These are phyloP conservation scores for Balaenoptera acutorostrata DNA, from an alignment of 2,113 vertebrate genomes.

Conservation along the genomic window DNA sequence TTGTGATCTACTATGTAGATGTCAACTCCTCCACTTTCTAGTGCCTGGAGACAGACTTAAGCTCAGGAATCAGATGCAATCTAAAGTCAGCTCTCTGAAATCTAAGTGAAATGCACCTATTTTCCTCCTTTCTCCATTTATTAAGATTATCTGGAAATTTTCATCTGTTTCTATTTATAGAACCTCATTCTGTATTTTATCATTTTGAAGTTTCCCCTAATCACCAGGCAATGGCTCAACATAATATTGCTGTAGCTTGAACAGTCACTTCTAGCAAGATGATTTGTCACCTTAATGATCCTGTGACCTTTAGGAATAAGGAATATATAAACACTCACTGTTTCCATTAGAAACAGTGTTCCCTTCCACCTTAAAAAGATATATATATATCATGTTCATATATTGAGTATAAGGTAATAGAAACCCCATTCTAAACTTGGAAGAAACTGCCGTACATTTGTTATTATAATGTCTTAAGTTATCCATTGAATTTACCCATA, in stretches of 20 bases:
- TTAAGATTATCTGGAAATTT: slow-evolving; percentile 65
- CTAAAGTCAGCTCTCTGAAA: slow-evolving; percentile 67
- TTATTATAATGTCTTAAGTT: slow-evolving; percentile 4
- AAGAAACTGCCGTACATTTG: background rate
- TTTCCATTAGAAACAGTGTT: slow-evolving; percentile 30
- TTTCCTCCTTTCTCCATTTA: slow-evolving; percentile 30
- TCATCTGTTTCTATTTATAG: slow-evolving; percentile 70
- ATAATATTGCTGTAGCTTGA: background rate
- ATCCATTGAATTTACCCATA: background rate
- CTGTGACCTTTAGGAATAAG: slow-evolving; percentile 55
- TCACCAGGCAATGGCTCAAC: background rate
- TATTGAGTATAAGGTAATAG: background rate
- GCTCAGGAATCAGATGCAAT: slow-evolving; percentile 62
- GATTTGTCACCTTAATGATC: slow-evolving; percentile 44
- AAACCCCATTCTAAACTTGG: background rate
- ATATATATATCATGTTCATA: background rate
- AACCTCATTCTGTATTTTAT: slow-evolving; percentile 32
- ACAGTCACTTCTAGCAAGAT: slow-evolving; percentile 40
- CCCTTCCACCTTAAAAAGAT: slow-evolving; percentile 9
- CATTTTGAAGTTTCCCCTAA: slow-evolving; percentile 5
- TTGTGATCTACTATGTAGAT: slow-evolving; percentile 59
- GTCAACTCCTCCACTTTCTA: slow-evolving; percentile 61
- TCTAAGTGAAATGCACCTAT: slow-evolving; percentile 59
- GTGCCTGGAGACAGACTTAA: slow-evolving; percentile 70
- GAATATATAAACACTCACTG: slow-evolving; percentile 34